Conservation (phyloP, 1,140 invertebrate genomes). For the Halesus radiatus region DNA sequence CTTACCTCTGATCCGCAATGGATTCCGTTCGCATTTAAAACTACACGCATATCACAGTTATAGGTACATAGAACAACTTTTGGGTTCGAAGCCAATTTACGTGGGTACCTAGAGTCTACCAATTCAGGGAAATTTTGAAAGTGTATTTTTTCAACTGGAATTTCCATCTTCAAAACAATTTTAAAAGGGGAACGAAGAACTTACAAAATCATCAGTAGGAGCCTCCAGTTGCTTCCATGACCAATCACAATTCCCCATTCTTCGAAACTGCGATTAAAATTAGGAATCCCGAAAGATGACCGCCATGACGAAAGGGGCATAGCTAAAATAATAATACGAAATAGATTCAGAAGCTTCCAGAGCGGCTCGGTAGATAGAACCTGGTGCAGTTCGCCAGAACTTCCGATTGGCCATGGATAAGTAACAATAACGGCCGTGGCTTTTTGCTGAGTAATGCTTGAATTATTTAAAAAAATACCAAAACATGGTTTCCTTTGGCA, state of each 20-base stretch:
- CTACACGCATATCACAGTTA: too few relatives aligned
- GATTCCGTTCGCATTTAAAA: too few relatives aligned
- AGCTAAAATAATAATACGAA: conserved; percentile 17
- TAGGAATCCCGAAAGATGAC: conserved; percentile 13
- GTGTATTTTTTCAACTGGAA: too few relatives aligned
- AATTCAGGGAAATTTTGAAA: too few relatives aligned
- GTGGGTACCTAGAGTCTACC: too few relatives aligned
- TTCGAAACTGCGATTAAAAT: conserved; percentile 9
- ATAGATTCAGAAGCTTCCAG: conserved; percentile 8
- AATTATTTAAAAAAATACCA: conserved; percentile 36
- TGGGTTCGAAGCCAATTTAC: too few relatives aligned
- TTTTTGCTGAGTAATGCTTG: conserved; percentile 36
- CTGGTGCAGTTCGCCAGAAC: background rate
- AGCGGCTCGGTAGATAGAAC: background rate
- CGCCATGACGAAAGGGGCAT: conserved; percentile 6
- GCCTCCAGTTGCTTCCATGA: background rate
- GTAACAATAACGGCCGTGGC: background rate
- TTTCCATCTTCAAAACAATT: too few relatives aligned
- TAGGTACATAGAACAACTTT: too few relatives aligned
- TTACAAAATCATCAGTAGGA: too few relatives aligned
- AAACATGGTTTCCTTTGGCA: background rate
- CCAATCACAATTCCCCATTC: background rate
- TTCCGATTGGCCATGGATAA: conserved; percentile 42
- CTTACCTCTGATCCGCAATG: too few relatives aligned
- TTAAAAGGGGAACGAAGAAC: too few relatives aligned